Conservation (phyloP, 2,113 vertebrate species). For the Spizaetus ornatus region DNA sequence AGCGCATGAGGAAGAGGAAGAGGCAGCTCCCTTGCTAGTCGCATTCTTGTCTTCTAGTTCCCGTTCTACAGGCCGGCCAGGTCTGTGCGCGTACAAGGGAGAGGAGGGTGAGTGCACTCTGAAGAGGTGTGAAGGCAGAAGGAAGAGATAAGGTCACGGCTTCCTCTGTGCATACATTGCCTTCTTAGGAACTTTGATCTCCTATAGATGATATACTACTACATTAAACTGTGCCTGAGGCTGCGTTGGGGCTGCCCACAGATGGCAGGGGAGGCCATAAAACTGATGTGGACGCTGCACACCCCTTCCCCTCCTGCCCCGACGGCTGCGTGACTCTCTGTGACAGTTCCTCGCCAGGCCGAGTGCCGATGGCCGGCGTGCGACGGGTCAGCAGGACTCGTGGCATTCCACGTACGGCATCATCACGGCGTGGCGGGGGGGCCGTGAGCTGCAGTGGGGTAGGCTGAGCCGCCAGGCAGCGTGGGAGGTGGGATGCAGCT, state of each 20-base stretch:
- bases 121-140: background rate
- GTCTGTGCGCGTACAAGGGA: background rate
- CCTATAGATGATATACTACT: background rate
- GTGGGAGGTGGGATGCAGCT: background rate
- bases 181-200: background rate
- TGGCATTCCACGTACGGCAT: rapidly evolving
- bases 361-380: background rate
- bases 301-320: background rate
- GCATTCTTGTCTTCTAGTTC: background rate
- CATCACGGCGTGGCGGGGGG: background rate
- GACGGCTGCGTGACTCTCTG: background rate
- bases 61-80: background rate
- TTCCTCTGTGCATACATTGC: background rate
- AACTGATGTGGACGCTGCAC: background rate
- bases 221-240: background rate
- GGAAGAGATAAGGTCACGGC: background rate
- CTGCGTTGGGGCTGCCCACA: background rate
- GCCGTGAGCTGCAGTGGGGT: rapidly evolving
- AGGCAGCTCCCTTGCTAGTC: background rate
- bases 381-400: rapidly evolving
- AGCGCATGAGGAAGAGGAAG: background rate
- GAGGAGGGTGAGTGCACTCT: background rate
- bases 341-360: rapidly evolving
- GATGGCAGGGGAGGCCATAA: background rate
- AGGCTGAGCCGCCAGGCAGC: background rate